A percentile compares a stretch with the other conserved stretches of the same genome.
phyloP scores from a whole-genome alignment of 2,113 vertebrate genomes.

The Periophthalmodon schlosseri region DNA sequence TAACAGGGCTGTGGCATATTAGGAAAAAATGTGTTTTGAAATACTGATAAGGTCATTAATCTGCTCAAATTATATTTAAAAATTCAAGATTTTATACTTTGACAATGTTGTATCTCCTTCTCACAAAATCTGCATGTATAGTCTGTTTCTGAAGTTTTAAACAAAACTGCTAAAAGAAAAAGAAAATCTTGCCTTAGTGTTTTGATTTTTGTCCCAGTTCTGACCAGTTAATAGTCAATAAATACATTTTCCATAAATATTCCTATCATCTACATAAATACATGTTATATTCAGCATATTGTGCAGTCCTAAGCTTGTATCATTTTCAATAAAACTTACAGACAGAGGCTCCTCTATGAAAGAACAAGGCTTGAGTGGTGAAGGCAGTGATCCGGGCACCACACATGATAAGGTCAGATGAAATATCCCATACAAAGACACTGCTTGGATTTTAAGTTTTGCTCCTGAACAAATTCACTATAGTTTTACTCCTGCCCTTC shows the following conservation, averaged over 20 bases:
- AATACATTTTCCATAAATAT: neutral
- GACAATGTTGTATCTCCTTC: no score
- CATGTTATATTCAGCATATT: neutral
- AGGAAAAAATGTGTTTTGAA: neutral
- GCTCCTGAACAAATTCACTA: neutral
- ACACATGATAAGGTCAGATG: slow-evolving; percentile 26
- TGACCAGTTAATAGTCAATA: neutral
- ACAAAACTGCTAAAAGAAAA: no score
- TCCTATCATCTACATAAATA: neutral
- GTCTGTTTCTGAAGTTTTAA: no score
- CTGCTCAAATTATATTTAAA: no score
- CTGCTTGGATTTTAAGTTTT: slow-evolving; percentile 20
- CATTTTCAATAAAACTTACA: neutral
- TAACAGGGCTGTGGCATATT: neutral
- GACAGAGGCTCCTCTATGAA: slow-evolving; percentile 8
- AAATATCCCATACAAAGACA: slow-evolving; percentile 15
- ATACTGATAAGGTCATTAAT: no score
- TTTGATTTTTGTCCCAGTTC: neutral
- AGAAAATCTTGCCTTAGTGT: neutral
- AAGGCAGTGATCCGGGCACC: slow-evolving; percentile 14
- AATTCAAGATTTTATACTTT: no score
- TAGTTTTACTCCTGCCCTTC: slow-evolving; percentile 41
- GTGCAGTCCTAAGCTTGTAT: neutral
- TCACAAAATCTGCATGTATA: no score
- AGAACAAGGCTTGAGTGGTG: slow-evolving; percentile 7